Percentiles rank a stretch among this genome's conserved stretches.
Evolutionary conservation across 2,113 vertebrate species (phyloP).

Genomic region (Myocastor coypus): DNA sequence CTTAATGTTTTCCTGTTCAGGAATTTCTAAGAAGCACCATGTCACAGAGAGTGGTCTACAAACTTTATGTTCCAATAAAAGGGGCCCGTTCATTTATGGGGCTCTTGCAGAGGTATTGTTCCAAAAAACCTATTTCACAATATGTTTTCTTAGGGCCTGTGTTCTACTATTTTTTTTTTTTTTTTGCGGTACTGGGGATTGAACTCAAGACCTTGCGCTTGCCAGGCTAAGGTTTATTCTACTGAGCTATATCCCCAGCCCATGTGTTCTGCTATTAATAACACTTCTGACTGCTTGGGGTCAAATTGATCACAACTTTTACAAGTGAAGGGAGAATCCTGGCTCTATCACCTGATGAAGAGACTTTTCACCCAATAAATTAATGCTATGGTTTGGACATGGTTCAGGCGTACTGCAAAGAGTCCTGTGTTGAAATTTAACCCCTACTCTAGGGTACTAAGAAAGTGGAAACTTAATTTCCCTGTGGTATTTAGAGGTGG

Average conservation of each 20-base stretch:
- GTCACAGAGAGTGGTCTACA: not conserved
- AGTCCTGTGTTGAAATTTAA: not conserved
- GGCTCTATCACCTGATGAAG: not conserved
- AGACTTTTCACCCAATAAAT: not conserved
- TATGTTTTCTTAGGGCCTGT: not conserved
- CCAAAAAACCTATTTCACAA: not conserved
- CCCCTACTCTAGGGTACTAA: too few species aligned
- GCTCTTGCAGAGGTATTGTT: not conserved
- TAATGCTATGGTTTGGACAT: not conserved
- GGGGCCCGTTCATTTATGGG: not conserved
- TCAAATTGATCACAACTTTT: not conserved
- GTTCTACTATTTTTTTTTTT: too few species aligned
- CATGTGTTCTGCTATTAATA: not conserved
- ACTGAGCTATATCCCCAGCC: too few species aligned
- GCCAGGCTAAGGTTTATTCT: too few species aligned
- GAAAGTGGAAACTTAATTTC: not conserved
- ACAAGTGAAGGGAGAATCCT: not conserved
- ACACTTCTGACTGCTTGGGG: not conserved
- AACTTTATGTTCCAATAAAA: not conserved
- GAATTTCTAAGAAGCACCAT: not conserved
- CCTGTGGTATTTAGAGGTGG: not conserved
- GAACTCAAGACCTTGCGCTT: too few species aligned
- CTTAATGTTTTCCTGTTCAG: not conserved
- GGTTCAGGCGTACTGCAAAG: not conserved
- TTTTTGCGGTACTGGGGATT: too few species aligned